Evolutionary conservation across 2,888 invertebrate genomes (phyloP).

Genomic region (Agriopis marginaria): DNA sequence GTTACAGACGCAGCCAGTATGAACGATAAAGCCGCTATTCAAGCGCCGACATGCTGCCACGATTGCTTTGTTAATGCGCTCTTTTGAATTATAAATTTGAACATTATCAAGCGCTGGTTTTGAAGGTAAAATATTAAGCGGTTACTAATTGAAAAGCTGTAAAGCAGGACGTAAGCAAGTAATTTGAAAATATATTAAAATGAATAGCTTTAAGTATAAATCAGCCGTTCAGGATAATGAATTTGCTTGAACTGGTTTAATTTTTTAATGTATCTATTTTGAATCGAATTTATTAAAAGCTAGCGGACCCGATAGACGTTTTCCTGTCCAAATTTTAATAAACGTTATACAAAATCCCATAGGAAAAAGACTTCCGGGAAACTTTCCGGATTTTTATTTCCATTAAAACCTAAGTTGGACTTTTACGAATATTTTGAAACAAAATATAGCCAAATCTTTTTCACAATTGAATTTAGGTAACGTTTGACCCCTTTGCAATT

Average conservation of each 20-base stretch:
- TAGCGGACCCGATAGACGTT: too few relatives aligned
- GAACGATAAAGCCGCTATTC: constrained; percentile 29
- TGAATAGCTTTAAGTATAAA: background rate
- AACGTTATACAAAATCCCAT: too few relatives aligned
- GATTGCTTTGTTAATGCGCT: constrained; percentile 31
- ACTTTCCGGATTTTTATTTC: too few relatives aligned
- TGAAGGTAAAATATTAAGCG: constrained; percentile 6
- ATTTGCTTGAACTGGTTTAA: background rate
- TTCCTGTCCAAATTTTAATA: too few relatives aligned
- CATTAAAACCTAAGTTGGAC: too few relatives aligned
- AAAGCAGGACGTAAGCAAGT: background rate
- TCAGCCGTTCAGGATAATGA: background rate
- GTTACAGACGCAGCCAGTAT: constrained; percentile 9
- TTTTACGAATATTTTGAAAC: too few relatives aligned
- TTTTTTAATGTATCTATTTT: too few relatives aligned
- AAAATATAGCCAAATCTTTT: too few relatives aligned
- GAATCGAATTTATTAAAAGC: too few relatives aligned
- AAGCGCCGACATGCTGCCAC: constrained; percentile 15
- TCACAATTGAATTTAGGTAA: too few relatives aligned
- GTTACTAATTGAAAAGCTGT: constrained; percentile 3
- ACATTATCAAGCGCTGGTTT: constrained; percentile 12
- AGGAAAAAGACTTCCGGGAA: too few relatives aligned
- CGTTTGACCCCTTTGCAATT: too few relatives aligned
- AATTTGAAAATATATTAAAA: background rate
- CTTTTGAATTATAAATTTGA: constrained; percentile 28